phyloP scores from a whole-genome alignment of 35 echinoderm and acorn worm genomes.

The Stichopus chloronotus region DNA sequence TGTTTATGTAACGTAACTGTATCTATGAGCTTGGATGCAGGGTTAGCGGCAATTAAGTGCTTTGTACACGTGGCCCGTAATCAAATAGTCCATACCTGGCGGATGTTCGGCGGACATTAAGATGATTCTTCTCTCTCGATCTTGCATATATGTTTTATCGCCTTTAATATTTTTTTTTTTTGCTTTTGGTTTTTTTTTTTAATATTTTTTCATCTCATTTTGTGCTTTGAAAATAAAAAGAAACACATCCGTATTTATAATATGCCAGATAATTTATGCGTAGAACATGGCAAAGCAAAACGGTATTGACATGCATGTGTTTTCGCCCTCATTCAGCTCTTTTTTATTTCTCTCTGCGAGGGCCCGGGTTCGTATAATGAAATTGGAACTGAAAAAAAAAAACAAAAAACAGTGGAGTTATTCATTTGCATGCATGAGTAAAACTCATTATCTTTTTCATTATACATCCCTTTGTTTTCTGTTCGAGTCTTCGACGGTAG shows the following conservation, averaged over 20 bases:
- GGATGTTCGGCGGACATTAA: constrained; percentile 44
- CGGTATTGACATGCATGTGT: constrained; percentile 38
- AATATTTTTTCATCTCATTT: no score
- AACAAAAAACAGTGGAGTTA: neutral
- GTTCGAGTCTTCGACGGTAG: neutral
- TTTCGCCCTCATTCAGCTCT: neutral
- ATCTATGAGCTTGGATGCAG: constrained; percentile 33
- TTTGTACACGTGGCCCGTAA: constrained; percentile 38
- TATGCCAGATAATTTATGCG: constrained; percentile 57
- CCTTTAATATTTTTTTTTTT: neutral
- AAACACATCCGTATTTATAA: constrained; percentile 47
- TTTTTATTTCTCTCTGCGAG: no score
- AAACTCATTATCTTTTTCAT: constrained; percentile 25
- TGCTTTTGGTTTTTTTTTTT: no score
- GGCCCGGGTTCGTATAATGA: no score
- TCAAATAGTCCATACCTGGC: constrained; percentile 32
- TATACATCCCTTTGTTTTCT: constrained; percentile 41
- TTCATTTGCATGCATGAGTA: neutral
- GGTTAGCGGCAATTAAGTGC: constrained; percentile 57
- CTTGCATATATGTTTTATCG: constrained; percentile 46
- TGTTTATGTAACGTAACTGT: constrained; percentile 58
- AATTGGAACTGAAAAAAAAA: neutral
- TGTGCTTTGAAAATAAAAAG: neutral
- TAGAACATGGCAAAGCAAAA: neutral
- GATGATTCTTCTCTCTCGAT: constrained; percentile 21